A percentile compares a stretch with the other conserved stretches of the same genome.
Conservation (phyloP, 2,888 invertebrate species). For the Nymphalis polychloros region DNA sequence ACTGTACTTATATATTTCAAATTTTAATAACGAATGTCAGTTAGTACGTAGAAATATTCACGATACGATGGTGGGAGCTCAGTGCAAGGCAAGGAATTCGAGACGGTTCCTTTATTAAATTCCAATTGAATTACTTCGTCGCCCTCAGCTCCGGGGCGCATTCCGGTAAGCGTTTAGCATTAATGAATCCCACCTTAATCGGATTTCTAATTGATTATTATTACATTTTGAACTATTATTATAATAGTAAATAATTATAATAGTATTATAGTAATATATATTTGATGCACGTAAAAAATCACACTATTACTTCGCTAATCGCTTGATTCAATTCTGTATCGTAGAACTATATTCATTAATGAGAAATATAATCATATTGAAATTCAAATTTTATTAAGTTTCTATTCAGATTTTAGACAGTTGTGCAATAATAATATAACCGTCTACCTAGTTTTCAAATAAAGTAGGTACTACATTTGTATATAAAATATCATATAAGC, state of each 20-base stretch:
- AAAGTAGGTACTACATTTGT: too few species aligned
- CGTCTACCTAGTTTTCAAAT: too few species aligned
- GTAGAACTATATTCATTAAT: too few species aligned
- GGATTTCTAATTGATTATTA: constrained; percentile 9
- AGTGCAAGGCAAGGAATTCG: constrained; percentile 49
- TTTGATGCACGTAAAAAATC: background rate
- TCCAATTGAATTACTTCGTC: constrained; percentile 51
- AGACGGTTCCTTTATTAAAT: constrained; percentile 63
- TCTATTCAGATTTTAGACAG: too few species aligned
- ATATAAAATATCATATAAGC: too few species aligned
- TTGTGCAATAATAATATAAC: too few species aligned
- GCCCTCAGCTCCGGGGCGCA: constrained; percentile 31
- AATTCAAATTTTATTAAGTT: too few species aligned
- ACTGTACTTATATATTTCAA: constrained; percentile 26
- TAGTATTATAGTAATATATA: too few species aligned
- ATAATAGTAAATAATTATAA: too few species aligned
- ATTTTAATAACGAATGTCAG: constrained; percentile 29
- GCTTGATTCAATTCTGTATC: too few species aligned
- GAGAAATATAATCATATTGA: too few species aligned
- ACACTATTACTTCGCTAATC: too few species aligned
- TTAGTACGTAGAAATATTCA: constrained; percentile 38
- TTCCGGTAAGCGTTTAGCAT: constrained; percentile 38
- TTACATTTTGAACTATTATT: background rate
- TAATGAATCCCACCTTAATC: constrained; percentile 27
- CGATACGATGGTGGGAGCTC: constrained; percentile 46